Base-by-base conservation (phyloP, 2,888 invertebrate species). In the Drosophila antonietae region DNA sequence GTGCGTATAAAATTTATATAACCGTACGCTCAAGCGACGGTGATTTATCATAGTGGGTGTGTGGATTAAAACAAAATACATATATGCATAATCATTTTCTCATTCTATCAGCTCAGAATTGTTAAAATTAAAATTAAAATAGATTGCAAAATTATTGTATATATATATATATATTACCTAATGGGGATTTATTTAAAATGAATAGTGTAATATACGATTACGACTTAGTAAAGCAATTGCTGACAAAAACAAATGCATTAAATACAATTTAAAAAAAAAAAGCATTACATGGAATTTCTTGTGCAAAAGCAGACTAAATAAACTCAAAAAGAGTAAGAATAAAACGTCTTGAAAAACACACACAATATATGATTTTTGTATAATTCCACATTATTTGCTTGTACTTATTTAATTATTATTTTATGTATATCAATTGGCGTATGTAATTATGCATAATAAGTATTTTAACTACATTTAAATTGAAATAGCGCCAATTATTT, bases 401-500 rank as follows among this genome's bases (percentile, higher is more conserved):
- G 31, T 70, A 52, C 62, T 67, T 73, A 60, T 64, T 57, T 55
- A 46, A 31, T 65, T 44, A 46, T 37, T 44, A 68, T 14, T 53
- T 68, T 55, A 59, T 60, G 59, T 80, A 68, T 71, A 74, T 74
- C 57, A 57, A 55, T 69, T 53, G 62, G 61, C 67, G 60, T 73
- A 52, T 73, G 44, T 71, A 68, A 39, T 77, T 78, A 86, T 75
- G 78, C 78, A 71, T 79, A 67, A 69, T 79, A 67, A 78, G 61
- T 83, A 68, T 66, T 81, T 85, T 70, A 72, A 72, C 84, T 84
- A 84, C 86, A 74, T 79, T 79, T 76, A 88, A 88, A 74, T 89
- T 80, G 85, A 89, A 84, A 82, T 84, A 84, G 89, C 82, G 84
- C 84, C 89, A 88, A 89, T 84, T 71, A 47, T 76, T 73, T 60